Evolutionary conservation across 2,888 invertebrate genomes (phyloP).

Genomic region (Endotricha flammealis): DNA sequence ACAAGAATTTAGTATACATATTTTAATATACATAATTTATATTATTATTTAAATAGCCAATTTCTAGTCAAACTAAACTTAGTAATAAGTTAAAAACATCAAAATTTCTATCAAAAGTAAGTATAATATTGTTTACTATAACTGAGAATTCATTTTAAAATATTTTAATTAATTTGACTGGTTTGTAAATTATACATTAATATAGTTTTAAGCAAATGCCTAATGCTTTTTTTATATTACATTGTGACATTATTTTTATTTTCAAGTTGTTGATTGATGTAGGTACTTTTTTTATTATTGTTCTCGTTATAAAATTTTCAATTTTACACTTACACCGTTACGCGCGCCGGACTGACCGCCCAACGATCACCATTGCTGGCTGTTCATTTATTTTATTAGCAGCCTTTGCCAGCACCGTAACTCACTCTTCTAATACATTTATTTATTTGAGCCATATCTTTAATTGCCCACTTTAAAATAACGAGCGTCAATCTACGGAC

Average conservation of each 20-base stretch:
- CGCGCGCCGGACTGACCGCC: constrained; percentile 1
- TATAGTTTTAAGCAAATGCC: not conserved
- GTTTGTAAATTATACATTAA: not conserved
- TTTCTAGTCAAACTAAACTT: too few species aligned
- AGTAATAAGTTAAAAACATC: too few species aligned
- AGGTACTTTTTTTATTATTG: too few species aligned
- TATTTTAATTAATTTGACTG: not conserved
- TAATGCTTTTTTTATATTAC: not conserved
- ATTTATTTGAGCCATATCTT: constrained; percentile 56
- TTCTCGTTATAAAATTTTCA: too few species aligned
- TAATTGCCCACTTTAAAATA: constrained; percentile 60
- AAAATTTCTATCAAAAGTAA: too few species aligned
- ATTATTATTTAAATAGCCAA: too few species aligned
- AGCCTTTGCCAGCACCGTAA: constrained; percentile 60
- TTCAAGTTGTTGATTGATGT: too few species aligned
- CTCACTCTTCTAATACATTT: constrained; percentile 62
- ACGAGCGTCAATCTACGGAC: constrained; percentile 44
- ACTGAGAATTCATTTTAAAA: too few species aligned
- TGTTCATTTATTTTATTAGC: constrained; percentile 72
- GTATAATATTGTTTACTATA: too few species aligned
- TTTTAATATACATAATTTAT: too few species aligned
- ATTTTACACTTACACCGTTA: constrained; percentile 23
- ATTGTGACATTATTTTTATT: too few species aligned
- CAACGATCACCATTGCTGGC: constrained; percentile 34
- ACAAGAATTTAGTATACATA: too few species aligned